Percentiles rank a stretch among this genome's conserved stretches.
These are phyloP conservation scores for Amazonetta brasiliensis DNA, from an alignment of 2,797 vertebrate species.

Conservation along the genomic window DNA sequence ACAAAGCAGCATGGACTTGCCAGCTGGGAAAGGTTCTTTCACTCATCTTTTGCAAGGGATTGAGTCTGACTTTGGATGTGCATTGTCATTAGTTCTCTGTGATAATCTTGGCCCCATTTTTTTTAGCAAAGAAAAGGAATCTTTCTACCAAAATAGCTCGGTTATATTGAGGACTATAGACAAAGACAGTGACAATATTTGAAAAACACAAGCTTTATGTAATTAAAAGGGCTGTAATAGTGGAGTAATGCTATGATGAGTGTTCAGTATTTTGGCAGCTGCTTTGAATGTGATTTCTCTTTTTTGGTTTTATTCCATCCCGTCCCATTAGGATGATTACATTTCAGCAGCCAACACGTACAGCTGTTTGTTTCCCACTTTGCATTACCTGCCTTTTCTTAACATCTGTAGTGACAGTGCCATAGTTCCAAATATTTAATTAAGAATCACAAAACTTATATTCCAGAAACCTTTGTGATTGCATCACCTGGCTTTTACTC, in stretches of 20 bases:
- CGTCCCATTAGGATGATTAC: not conserved
- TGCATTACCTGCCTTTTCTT: not conserved
- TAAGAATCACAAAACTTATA: not conserved
- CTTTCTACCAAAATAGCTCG: not conserved
- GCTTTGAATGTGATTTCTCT: not conserved
- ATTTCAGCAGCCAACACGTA: not conserved
- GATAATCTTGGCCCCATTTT: not conserved
- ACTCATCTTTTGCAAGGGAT: not conserved
- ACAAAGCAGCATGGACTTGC: not conserved
- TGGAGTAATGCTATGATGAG: not conserved
- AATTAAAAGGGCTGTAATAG: not conserved
- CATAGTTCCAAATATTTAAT: not conserved
- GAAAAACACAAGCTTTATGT: not conserved
- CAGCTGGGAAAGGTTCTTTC: not conserved
- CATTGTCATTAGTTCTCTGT: not conserved
- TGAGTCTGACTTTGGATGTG: not conserved
- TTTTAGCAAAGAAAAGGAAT: not conserved
- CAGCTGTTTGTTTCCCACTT: not conserved
- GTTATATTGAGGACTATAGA: not conserved
- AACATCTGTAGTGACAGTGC: not conserved
- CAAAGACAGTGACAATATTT: not conserved
- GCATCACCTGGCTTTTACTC: not conserved
- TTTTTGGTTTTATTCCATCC: not conserved
- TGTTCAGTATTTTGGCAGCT: not conserved
- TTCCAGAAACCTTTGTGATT: not conserved